A percentile compares a stretch with the other conserved stretches of the same genome.
phyloP scores from a whole-genome alignment of 2,888 invertebrate genomes.

The Leptinotarsa haldemani region DNA sequence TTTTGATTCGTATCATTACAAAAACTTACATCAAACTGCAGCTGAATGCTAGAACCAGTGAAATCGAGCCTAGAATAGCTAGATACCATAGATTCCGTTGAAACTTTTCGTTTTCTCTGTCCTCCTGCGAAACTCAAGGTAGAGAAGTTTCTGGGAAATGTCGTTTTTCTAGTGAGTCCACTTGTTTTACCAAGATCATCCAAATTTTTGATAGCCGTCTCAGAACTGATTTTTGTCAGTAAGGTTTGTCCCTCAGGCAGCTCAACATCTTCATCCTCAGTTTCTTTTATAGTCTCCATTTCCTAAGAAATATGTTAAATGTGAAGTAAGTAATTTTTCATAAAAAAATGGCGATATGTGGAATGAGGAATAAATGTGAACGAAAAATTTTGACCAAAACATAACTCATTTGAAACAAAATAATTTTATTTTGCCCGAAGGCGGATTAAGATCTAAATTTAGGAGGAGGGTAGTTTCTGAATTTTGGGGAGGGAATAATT shows the following conservation, averaged over 20 bases:
- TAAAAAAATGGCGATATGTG: too few relatives aligned
- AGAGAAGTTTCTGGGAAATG: constrained; percentile 64
- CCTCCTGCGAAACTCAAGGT: constrained; percentile 60
- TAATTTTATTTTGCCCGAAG: background rate
- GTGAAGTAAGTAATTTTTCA: background rate
- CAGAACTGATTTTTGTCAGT: constrained; percentile 54
- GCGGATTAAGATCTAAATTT: background rate
- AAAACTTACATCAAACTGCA: constrained; percentile 72
- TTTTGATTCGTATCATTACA: background rate
- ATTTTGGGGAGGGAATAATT: too few relatives aligned
- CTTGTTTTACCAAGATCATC: constrained; percentile 60
- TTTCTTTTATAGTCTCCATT: constrained; percentile 77
- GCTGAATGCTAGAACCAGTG: constrained; percentile 78
- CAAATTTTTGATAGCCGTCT: constrained; percentile 57
- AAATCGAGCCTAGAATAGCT: constrained; percentile 81
- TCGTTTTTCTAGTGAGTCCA: constrained; percentile 59
- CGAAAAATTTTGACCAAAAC: background rate
- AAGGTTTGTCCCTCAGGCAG: constrained; percentile 63
- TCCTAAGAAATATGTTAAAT: constrained; percentile 65
- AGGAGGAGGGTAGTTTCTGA: too few relatives aligned
- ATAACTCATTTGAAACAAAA: background rate
- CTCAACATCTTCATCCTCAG: constrained; percentile 72
- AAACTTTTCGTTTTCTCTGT: constrained; percentile 53
- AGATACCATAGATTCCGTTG: constrained; percentile 74
- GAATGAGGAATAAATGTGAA: too few relatives aligned